Evolutionary conservation across 2,888 invertebrate species (phyloP), one percentile per base, ranked within the genome.

Genomic region (Margaritifera margaritifera): DNA sequence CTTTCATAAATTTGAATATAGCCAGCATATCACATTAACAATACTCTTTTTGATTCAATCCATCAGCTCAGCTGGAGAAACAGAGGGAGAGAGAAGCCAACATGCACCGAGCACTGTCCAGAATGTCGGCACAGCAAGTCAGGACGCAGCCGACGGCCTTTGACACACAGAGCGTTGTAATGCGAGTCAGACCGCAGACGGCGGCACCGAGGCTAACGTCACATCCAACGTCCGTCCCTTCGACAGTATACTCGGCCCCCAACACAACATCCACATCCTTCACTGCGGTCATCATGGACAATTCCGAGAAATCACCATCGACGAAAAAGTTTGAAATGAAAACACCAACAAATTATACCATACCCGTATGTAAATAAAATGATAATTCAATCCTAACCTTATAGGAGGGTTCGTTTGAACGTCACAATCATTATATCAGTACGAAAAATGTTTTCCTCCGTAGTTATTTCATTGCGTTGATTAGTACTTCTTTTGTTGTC

Each of bases 281-380:
- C n/a, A 59, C 57, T 62, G 64, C 69, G 51, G 56, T 51, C 8
- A 68, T 55, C 31, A 69, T 65, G 1, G n/a, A 64, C 19, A 75
- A 58, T 11, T 68, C 74, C 4, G 62, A 22, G 42, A 64, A 56
- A 50, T 59, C 42, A 52, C 24, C 62, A 8, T 64, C 68, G 61
- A 72, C 72, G 52, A 79, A 78, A 69, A 74, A 75, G 25, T 78
- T 84, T 60, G 62, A 69, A 20, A 80, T 82, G 57, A 80, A 82
- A 53, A 77, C 83, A 5, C 83, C 82, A 11, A 60, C 66, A 5
- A 80, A 79, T 54, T 84, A 81, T 64, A 72, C 69, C 25, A 82
- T 81, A 53, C 80, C 82, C 56, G 84, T 82, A 74, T 71, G 75
- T 58, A 42, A 18, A 25, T 52, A 50, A 52, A 52, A 50, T 62